Base-by-base conservation (phyloP, 2,797 vertebrate genomes). In the Coilia nasus region DNA sequence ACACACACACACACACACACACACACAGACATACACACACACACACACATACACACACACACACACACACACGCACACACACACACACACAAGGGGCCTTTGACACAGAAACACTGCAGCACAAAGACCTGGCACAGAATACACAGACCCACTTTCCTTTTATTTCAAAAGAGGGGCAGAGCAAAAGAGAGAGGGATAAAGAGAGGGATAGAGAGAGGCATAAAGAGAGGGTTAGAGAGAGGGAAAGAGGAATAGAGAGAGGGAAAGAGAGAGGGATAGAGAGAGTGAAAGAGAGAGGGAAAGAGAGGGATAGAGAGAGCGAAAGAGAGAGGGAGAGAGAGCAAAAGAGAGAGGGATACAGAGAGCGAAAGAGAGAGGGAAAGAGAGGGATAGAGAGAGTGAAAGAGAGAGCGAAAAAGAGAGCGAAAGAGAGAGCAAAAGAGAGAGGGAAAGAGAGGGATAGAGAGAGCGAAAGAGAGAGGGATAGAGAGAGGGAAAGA, bases 61-160 rank as follows among this genome's bases (percentile, higher is more conserved):
- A 41, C 35, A 41, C 35, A 41, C 35, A 41, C 35, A 41, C 35
- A 41, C 35, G 5, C 35, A 41, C 35, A 41, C 35, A 41, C 35
- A 41, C 35, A 41, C 35, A 41, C 35, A 41, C 35, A 41, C 35
- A 41, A 41, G 35, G 35, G 35, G 35, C 5, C 35, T 41, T 41
- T 41, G 35, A 41, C 35, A 41, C 35, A 41, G 2, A 41, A 46
- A 3, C 25, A 41, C 28, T 6, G 4, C 82, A 11, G n/a, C 28
- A 83, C 82, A 46, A 59, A 64, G 28, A 83, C 28, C 31, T 21
- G 21, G 19, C n/a, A 47, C 19, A 47, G 17, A 83, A 83, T 47
- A 67, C 35, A 57, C 82, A 59, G 21, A 64, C 23, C 60, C 67
- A 64, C 23, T 10, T 67, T 83, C 17, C 47, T 83, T 67, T 44